Conservation (phyloP, 1,140 invertebrate species). For the Drosophila jambulina region DNA sequence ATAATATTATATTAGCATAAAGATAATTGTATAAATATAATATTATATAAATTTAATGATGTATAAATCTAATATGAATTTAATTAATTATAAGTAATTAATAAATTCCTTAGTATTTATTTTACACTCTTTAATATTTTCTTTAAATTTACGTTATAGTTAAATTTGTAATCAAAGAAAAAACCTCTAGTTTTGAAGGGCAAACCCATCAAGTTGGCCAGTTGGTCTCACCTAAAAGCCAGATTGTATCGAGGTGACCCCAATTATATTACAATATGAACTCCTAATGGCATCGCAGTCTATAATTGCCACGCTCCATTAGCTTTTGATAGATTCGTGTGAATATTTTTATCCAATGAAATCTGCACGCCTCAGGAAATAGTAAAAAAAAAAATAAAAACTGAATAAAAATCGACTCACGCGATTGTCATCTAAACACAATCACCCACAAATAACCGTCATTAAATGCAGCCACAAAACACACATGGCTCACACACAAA, state of each 20-base stretch:
- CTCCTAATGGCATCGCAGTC: background rate
- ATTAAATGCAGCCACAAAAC: slow-evolving; percentile 66
- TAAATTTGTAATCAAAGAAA: background rate
- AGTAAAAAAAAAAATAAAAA: background rate
- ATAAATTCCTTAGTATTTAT: background rate
- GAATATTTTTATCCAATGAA: slow-evolving; percentile 41
- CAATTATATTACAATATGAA: slow-evolving; percentile 28
- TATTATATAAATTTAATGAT: too few relatives aligned
- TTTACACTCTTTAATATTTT: background rate
- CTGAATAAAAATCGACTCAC: slow-evolving; percentile 29
- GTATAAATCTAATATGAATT: too few relatives aligned
- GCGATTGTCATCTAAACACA: slow-evolving; percentile 53
- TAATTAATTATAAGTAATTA: too few relatives aligned
- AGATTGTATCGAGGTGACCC: slow-evolving; percentile 5
- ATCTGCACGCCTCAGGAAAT: slow-evolving; percentile 14
- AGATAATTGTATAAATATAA: too few relatives aligned
- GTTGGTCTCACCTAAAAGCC: background rate
- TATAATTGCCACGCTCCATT: slow-evolving; percentile 14
- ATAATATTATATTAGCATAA: too few relatives aligned
- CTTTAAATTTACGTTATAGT: background rate
- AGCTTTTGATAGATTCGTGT: slow-evolving; percentile 37
- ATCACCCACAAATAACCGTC: slow-evolving; percentile 72
- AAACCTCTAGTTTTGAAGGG: background rate
- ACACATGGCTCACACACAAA: slow-evolving; percentile 15
- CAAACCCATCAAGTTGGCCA: background rate